These are phyloP conservation scores for Leptogaster cylindrica DNA, from an alignment of 2,888 invertebrate genomes.

Conservation along the genomic window DNA sequence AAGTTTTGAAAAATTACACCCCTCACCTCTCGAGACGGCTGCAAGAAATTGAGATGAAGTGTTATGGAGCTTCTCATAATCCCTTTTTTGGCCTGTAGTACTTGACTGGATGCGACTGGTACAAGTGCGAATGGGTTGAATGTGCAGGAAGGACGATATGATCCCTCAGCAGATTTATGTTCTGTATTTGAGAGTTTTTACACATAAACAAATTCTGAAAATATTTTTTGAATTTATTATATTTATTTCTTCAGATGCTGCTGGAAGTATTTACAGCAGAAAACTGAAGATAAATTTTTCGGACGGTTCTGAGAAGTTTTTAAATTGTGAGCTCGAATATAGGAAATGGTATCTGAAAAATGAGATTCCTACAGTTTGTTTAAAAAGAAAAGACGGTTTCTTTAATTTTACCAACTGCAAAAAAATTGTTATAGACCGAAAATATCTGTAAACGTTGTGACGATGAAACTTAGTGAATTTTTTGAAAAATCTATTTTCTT, in stretches of 20 bases:
- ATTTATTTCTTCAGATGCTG: constrained; percentile 23
- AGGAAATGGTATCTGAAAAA: no score
- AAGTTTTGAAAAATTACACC: neutral
- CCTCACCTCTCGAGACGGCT: neutral
- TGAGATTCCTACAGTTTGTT: no score
- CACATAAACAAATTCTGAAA: neutral
- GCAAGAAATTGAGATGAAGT: constrained; percentile 25
- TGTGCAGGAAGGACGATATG: constrained; percentile 12
- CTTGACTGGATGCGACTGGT: constrained; percentile 7
- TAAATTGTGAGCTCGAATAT: no score
- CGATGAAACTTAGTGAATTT: no score
- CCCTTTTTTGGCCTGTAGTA: constrained; percentile 12
- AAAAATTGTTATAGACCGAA: no score
- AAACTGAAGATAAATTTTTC: constrained; percentile 21
- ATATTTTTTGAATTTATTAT: neutral
- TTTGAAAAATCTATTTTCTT: no score
- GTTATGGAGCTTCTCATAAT: constrained; percentile 30
- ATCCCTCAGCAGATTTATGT: constrained; percentile 6
- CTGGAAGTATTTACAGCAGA: constrained; percentile 15
- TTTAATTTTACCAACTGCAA: no score
- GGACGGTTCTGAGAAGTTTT: no score
- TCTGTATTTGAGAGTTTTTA: neutral
- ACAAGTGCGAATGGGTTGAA: constrained; percentile 16
- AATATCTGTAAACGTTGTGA: no score
- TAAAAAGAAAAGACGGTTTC: no score